A percentile compares a stretch with the other conserved stretches of the same genome.
Conservation (phyloP, 2,888 invertebrate species). For the Zygaena filipendulae region DNA sequence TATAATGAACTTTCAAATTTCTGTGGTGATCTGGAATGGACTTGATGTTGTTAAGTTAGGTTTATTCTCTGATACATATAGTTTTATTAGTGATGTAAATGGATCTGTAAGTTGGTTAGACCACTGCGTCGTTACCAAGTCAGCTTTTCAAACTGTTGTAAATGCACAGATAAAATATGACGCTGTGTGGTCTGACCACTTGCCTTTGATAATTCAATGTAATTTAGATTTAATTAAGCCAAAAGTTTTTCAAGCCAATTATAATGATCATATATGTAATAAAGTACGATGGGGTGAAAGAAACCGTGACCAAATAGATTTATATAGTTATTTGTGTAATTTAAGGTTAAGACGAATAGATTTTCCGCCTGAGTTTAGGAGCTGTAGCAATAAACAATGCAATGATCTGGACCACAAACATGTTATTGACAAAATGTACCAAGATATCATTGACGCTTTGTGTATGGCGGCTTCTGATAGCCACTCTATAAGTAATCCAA, state of each 20-base stretch:
- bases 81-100: constrained; percentile 10
- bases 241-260: too few species aligned
- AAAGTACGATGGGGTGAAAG: constrained; percentile 6
- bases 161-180: constrained; percentile 10
- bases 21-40: too few species aligned
- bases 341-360: too few species aligned
- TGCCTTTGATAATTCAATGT: constrained; percentile 11
- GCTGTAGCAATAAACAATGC: too few species aligned
- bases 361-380: too few species aligned
- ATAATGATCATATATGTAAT: constrained; percentile 1
- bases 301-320: constrained; percentile 2
- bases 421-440: too few species aligned
- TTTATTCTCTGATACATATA: constrained; percentile 7
- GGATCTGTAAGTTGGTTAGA: constrained; percentile 13
- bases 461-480: background rate
- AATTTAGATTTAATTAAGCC: background rate
- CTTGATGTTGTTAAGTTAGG: too few species aligned
- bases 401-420: too few species aligned
- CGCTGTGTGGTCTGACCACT: constrained; percentile 14
- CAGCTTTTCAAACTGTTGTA: constrained; percentile 8
- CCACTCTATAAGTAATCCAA: too few species aligned
- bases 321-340: too few species aligned
- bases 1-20: constrained; percentile 8
- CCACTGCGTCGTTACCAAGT: constrained; percentile 12
- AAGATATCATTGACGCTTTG: too few species aligned